phyloP scores from a whole-genome alignment of 1,140 invertebrate genomes.

The Megalopta genalis region DNA sequence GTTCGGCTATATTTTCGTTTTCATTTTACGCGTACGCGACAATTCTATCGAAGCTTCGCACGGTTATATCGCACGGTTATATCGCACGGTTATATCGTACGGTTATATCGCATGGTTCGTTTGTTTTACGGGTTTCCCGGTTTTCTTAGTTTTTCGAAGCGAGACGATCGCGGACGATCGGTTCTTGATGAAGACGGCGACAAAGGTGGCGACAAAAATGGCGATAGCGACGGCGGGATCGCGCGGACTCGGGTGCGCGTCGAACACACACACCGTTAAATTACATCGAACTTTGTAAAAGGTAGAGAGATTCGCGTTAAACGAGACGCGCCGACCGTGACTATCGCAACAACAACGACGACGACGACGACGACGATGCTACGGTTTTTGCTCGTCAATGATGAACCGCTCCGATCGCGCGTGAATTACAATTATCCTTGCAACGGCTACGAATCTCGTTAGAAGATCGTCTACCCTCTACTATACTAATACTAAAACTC shows the following conservation, averaged over 20 bases:
- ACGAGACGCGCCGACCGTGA: slow-evolving; percentile 29
- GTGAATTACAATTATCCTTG: slow-evolving; percentile 16
- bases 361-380: slow-evolving; percentile 24
- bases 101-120: too few relatives aligned
- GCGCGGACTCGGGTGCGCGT: not conserved
- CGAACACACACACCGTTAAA: not conserved
- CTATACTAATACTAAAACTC: too few relatives aligned
- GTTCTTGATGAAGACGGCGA: not conserved
- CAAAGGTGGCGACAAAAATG: too few relatives aligned
- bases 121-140: too few relatives aligned
- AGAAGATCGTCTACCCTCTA: not conserved
- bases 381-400: slow-evolving; percentile 27
- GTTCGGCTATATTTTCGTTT: slow-evolving; percentile 16
- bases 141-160: slow-evolving; percentile 32
- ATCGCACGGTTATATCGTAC: too few relatives aligned
- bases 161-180: slow-evolving; percentile 46
- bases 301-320: slow-evolving; percentile 13
- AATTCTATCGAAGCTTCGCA: slow-evolving; percentile 51
- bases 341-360: slow-evolving; percentile 30
- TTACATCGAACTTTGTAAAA: slow-evolving; percentile 17
- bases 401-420: slow-evolving; percentile 7
- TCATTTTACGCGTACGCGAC: slow-evolving; percentile 41
- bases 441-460: slow-evolving; percentile 10
- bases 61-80: not conserved
- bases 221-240: not conserved